These are phyloP conservation scores for Goniozus legneri DNA, from an alignment of 1,140 invertebrate species.

Conservation along the genomic window DNA sequence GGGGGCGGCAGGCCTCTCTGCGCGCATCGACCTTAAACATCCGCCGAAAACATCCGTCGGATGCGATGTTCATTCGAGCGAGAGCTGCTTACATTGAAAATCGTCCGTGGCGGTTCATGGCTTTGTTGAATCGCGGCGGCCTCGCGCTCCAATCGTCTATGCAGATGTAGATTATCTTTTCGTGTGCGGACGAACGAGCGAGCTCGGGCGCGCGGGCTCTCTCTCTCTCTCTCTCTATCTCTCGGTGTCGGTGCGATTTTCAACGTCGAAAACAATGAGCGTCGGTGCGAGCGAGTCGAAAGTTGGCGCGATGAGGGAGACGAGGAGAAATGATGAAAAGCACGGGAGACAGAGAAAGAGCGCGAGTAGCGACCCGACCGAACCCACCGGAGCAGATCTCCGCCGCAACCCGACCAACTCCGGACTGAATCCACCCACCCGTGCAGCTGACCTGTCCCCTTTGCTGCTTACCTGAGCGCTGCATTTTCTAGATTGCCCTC, in stretches of 20 bases:
- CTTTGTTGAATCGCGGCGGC: not conserved
- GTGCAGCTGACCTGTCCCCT: conserved; percentile 23
- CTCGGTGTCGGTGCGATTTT: no score
- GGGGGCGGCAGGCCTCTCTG: no score
- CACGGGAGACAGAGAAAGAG: not conserved
- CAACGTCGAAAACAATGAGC: no score
- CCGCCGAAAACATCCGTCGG: not conserved
- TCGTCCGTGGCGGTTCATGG: not conserved
- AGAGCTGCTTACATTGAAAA: not conserved
- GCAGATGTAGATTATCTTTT: not conserved
- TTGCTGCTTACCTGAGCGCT: conserved; percentile 17
- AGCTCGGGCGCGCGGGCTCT: no score
- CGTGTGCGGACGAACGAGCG: not conserved
- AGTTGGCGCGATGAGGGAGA: no score
- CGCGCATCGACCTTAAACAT: not conserved
- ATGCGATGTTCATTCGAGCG: no score
- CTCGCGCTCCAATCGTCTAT: not conserved
- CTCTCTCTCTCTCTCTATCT: no score
- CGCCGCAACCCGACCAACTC: conserved; percentile 24
- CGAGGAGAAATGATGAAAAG: not conserved
- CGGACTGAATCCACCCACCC: conserved; percentile 21
- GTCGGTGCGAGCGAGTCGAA: no score
- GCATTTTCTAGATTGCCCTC: not conserved
- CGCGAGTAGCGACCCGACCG: conserved; percentile 10
- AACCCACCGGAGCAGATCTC: conserved; percentile 25